Evolutionary conservation across 1,140 invertebrate genomes (phyloP).

Genomic region (Drosophila triauraria): DNA sequence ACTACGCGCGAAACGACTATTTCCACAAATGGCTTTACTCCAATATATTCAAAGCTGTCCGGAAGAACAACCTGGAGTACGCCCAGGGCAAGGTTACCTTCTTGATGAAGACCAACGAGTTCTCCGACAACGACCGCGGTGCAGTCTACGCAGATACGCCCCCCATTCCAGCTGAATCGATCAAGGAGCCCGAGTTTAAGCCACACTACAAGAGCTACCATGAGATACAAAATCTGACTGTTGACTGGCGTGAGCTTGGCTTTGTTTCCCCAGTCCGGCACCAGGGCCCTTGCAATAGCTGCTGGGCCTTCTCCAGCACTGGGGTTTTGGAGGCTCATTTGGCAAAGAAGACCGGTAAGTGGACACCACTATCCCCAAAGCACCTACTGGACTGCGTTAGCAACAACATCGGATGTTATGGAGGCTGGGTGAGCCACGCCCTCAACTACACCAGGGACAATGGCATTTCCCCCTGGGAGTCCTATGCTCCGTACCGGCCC

Average conservation of each 20-base stretch:
- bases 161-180: neutral
- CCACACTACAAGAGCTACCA: conserved; percentile 13
- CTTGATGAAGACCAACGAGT: conserved; percentile 16
- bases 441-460: conserved; percentile 92
- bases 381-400: conserved; percentile 94
- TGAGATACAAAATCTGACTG: conserved; percentile 2
- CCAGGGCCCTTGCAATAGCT: conserved; percentile 94
- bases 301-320: conserved; percentile 96
- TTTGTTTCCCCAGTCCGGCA: conserved; percentile 85
- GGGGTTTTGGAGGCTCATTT: conserved; percentile 92
- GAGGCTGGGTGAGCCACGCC: conserved; percentile 91
- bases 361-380: conserved; percentile 94
- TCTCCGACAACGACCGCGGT: conserved; percentile 11
- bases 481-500: conserved; percentile 90
- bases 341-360: conserved; percentile 86
- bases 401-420: conserved; percentile 93
- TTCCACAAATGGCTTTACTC: neutral
- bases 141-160: neutral
- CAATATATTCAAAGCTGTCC: accelerated
- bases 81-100: neutral
- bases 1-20: neutral
- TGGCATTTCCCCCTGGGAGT: conserved; percentile 88
- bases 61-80: neutral
- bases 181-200: neutral
- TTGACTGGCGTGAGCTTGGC: conserved; percentile 23